phyloP scores from a whole-genome alignment of 2,113 vertebrate species.

The Heloderma charlesbogerti region DNA sequence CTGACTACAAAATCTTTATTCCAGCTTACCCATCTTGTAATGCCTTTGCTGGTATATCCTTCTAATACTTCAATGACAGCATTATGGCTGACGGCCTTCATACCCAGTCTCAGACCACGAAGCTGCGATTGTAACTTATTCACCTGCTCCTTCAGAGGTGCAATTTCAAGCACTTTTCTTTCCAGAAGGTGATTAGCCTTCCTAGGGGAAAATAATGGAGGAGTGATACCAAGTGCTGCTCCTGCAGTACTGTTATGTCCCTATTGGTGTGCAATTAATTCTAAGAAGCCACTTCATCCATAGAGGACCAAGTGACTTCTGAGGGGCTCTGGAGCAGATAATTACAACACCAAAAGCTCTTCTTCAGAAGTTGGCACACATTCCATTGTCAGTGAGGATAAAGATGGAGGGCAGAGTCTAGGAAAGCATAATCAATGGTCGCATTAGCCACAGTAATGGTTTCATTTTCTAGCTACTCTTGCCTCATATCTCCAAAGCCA shows the following conservation, averaged over 20 bases:
- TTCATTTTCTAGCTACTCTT: not conserved
- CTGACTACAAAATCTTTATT: not conserved
- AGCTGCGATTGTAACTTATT: constrained; percentile 51
- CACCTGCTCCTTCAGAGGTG: constrained; percentile 54
- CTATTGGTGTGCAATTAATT: not conserved
- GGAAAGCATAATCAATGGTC: not conserved
- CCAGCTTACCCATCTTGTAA: constrained; percentile 11
- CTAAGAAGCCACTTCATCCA: not conserved
- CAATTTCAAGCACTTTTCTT: constrained; percentile 56
- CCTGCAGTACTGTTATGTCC: not conserved
- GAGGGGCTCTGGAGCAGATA: not conserved
- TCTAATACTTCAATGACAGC: fast-evolving
- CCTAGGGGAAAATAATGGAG: constrained; percentile 33
- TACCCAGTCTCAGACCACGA: not conserved
- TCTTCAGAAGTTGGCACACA: not conserved
- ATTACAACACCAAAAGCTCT: not conserved
- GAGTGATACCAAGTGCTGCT: not conserved
- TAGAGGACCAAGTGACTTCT: not conserved
- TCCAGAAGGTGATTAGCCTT: constrained; percentile 53
- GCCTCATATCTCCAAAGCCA: not conserved
- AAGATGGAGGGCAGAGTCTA: not conserved
- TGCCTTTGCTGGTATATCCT: not conserved
- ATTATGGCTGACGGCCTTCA: not conserved
- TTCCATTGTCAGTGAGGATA: too few relatives aligned
- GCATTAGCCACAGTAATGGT: not conserved